Base-by-base conservation (phyloP, 2,888 invertebrate species). In the Diploptera punctata region DNA sequence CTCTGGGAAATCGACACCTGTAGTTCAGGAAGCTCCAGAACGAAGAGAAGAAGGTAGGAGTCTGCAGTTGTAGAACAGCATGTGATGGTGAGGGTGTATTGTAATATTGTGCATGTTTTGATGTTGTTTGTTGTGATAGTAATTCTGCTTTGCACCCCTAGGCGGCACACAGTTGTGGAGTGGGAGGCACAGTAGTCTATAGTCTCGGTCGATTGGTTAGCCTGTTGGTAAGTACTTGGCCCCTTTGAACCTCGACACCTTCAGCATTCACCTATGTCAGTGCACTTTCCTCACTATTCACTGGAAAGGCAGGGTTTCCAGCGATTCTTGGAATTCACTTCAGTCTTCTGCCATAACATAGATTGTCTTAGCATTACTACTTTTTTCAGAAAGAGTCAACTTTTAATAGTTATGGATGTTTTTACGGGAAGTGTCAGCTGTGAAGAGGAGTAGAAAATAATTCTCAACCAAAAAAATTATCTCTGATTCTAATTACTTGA, bases 101-200 rank as follows among this genome's bases (percentile, higher is more conserved):
- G 5, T 33, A 10, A 33, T 33, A 33, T 33, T 33, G 33, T 33
- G 33, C 57, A 2, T 52, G 52, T 31, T 57, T 57, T 57, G 57
- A 24, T 54, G 29, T 54, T 54, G 54, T 54, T 57, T 68, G 67
- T 73, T 54, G 75, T 73, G 61, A 68, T 73, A 72, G 52, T 71
- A 33, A 65, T 65, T 61, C 72, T 75, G 74, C 74, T 75, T 75
- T 75, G 75, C 75, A 75, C 73, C 75, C 73, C 57, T 73, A 75
- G 75, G 75, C 73, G 54, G 60, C 44, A 65, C 71, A 72, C 43
- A 71, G 68, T 71, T 73, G 74, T 72, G 72, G 57, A 57, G 57
- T 21, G 57, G 57, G 13, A 57, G 49, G 67, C 67, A 69, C 67
- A 69, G 67, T 74, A 74, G 72, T 72, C 72, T 72, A 72, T 71